A percentile compares a stretch with the other conserved stretches of the same genome.
Evolutionary conservation across 2,888 invertebrate species (phyloP).

Genomic region (Eupeodes luniger): DNA sequence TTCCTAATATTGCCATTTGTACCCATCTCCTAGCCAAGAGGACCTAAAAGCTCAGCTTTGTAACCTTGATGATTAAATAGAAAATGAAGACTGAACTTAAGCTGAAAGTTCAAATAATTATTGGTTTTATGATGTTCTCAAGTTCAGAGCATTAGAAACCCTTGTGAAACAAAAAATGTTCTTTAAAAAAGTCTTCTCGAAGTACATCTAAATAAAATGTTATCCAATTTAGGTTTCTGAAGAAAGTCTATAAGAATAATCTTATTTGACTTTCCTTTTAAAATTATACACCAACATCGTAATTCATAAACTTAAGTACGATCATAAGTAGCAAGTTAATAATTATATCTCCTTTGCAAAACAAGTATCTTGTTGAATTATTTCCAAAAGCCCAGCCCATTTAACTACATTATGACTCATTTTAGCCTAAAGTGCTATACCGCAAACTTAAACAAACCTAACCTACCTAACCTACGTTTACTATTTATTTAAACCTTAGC

Average conservation of each 20-base stretch:
- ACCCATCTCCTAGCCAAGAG: no score
- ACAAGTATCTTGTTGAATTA: background rate
- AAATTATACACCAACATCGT: background rate
- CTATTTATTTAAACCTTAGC: conserved; percentile 7
- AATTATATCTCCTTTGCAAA: background rate
- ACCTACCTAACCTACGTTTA: background rate
- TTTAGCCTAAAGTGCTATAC: background rate
- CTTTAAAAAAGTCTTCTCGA: no score
- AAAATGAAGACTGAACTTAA: no score
- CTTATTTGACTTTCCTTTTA: background rate
- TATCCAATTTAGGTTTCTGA: no score
- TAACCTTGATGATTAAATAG: no score
- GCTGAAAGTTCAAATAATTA: no score
- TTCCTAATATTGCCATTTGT: no score
- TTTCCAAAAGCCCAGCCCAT: conserved; percentile 23
- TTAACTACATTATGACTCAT: conserved; percentile 14
- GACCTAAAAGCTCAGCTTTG: no score
- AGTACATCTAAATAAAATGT: no score
- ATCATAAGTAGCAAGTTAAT: background rate
- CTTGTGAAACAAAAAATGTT: no score
- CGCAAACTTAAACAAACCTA: background rate
- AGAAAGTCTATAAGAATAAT: background rate
- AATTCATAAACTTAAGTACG: background rate
- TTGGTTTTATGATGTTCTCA: no score
- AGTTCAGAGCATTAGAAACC: no score